Evolutionary conservation across 2,888 invertebrate species (phyloP).

Genomic region (Limnephilus rhombicus): DNA sequence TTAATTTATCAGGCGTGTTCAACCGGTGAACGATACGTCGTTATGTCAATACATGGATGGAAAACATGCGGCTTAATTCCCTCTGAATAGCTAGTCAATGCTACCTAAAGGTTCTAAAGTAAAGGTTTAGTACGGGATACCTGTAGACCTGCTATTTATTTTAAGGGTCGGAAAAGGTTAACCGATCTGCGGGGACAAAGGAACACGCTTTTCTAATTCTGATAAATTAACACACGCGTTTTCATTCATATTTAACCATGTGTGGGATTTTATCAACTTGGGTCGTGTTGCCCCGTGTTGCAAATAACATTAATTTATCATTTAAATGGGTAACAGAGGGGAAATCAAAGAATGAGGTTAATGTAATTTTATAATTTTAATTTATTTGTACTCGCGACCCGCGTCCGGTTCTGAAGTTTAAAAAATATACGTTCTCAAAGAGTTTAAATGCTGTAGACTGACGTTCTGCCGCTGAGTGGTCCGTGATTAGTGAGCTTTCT

Average conservation of each 20-base stretch:
- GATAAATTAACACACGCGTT: neutral
- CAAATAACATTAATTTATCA: neutral
- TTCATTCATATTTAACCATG: constrained; percentile 3
- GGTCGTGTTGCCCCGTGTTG: neutral
- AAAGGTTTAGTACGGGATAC: neutral
- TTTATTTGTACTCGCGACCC: too few species aligned
- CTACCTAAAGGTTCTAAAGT: neutral
- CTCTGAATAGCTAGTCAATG: neutral
- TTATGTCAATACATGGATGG: neutral
- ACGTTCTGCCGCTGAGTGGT: too few species aligned
- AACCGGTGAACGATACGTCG: neutral
- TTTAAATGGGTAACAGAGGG: neutral
- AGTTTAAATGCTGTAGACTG: too few species aligned
- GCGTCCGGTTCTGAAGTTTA: too few species aligned
- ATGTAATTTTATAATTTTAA: neutral
- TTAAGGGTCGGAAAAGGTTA: neutral
- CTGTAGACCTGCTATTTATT: neutral
- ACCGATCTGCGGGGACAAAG: neutral
- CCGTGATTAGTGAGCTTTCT: too few species aligned
- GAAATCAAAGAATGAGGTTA: neutral
- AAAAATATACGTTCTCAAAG: too few species aligned
- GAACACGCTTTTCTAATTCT: neutral
- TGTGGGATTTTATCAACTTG: neutral
- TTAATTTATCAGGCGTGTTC: neutral
- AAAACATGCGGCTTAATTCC: neutral